Conservation (phyloP, 2,113 vertebrate species). For the Sprattus sprattus region DNA sequence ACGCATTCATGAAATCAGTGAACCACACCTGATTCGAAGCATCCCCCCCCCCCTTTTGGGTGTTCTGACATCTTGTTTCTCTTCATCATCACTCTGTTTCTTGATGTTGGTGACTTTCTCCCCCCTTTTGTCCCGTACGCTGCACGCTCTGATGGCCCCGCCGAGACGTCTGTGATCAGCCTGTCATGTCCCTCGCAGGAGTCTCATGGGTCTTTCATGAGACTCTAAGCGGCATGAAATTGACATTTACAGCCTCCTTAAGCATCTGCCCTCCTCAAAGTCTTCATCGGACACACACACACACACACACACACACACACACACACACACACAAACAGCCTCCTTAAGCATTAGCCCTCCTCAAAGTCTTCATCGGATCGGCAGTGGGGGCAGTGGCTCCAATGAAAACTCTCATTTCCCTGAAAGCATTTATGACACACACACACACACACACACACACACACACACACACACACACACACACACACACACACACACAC, state of each 20-base stretch:
- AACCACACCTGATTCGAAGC: neutral
- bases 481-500: neutral
- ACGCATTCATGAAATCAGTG: neutral
- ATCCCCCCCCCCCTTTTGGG: neutral
- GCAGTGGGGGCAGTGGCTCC: neutral
- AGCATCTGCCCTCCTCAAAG: neutral
- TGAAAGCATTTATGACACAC: neutral
- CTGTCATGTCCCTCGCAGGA: constrained; percentile 65
- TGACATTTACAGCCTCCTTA: constrained; percentile 65
- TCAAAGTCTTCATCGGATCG: neutral
- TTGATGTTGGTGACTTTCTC: neutral
- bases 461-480: neutral
- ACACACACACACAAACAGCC: too few species aligned
- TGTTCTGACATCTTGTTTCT: neutral
- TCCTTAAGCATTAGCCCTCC: neutral
- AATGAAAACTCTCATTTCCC: neutral
- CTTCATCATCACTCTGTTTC: neutral
- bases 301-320: too few species aligned
- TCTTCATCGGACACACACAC: too few species aligned
- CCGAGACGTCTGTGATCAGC: constrained; percentile 34
- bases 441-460: neutral
- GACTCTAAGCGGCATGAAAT: constrained; percentile 73
- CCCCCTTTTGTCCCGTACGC: neutral
- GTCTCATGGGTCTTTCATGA: constrained; percentile 69
- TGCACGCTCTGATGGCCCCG: neutral